Evolutionary conservation across 2,888 invertebrate genomes (phyloP), one percentile per base, ranked within the genome.

Genomic region (Lordiphosa andalusiaca): DNA sequence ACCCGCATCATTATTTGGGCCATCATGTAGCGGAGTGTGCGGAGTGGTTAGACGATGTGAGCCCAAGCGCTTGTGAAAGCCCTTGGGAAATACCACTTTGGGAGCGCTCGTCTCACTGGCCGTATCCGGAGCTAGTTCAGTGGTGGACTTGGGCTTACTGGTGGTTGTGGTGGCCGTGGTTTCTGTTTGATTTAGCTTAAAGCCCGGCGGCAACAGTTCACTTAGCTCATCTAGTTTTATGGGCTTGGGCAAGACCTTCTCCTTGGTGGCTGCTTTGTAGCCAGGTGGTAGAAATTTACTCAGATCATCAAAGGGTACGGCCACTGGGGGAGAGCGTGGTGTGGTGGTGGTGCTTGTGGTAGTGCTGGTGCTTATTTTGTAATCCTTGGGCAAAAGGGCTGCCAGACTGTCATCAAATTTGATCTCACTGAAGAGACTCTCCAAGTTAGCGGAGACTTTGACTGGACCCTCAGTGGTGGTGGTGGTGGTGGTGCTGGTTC

Each of bases 31-130:
- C 0, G 80, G 82, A 10, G 92, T 89, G 77, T 91, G 91, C 0
- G 93, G 91, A 5, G 94, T 93, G 91, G 80, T 92, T 88, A 75
- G 89, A 86, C 58, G 92, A 86, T 85, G 86, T 0, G 85, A 53
- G 2, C 66, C 95, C 0, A 95, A 92, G 82, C 95, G 91, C 39
- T 89, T 89, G 42, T 87, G 86, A 42, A 89, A 68, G 10, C 89
- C 85, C 66, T 94, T 95, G 0, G 96, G 96, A 74, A 96, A 96
- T 0, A 95, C 94, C 7, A 95, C 88, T 88, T 95, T 95, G 12
- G 92, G 91, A 3, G 89, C 80, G 16, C 60, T 46, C 9, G 49
- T 50, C 2, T 55, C 42, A 2, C 37, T 44, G 0, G 46, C 50
- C 2, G 69, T 16, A 10, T 9, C 30, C 3, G 30, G 30, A 3